Evolutionary conservation across 2,888 invertebrate genomes (phyloP).

Genomic region (Eilema depressum): DNA sequence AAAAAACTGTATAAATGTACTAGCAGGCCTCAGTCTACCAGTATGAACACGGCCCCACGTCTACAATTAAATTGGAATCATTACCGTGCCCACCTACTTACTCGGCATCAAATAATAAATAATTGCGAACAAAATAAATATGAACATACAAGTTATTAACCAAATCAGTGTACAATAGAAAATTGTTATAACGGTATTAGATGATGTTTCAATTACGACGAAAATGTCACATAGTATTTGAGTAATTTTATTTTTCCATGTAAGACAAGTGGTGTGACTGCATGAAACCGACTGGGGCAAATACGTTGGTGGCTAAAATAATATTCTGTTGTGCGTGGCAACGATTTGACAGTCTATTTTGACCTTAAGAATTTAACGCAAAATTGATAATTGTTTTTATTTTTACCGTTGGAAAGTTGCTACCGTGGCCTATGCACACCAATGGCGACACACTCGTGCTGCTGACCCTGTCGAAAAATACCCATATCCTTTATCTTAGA

Average conservation of each 20-base stretch:
- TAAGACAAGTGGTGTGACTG: not conserved
- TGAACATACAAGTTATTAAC: conserved; percentile 49
- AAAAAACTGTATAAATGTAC: not conserved
- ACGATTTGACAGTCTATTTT: not conserved
- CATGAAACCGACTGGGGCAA: not conserved
- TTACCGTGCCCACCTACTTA: conserved; percentile 64
- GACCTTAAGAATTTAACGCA: too few relatives aligned
- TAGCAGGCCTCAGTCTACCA: conserved; percentile 19
- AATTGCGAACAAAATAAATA: conserved; percentile 64
- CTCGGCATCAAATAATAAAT: conserved; percentile 62
- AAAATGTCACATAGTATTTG: conserved; percentile 14
- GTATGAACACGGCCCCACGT: conserved; percentile 53
- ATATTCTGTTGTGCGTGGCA: not conserved
- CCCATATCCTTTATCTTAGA: not conserved
- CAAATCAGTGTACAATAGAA: conserved; percentile 41
- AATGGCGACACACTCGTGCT: too few relatives aligned
- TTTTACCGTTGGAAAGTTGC: too few relatives aligned
- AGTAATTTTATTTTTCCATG: not conserved
- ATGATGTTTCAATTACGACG: conserved; percentile 35
- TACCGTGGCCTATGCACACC: too few relatives aligned
- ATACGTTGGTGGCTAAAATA: not conserved
- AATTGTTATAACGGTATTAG: conserved; percentile 31
- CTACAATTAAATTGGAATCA: conserved; percentile 69
- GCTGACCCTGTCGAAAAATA: too few relatives aligned
- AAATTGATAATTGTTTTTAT: too few relatives aligned